Percentiles rank a stretch among this genome's conserved stretches.
phyloP scores from a whole-genome alignment of 2,888 invertebrate genomes.

The Lycophotia porphyrea region DNA sequence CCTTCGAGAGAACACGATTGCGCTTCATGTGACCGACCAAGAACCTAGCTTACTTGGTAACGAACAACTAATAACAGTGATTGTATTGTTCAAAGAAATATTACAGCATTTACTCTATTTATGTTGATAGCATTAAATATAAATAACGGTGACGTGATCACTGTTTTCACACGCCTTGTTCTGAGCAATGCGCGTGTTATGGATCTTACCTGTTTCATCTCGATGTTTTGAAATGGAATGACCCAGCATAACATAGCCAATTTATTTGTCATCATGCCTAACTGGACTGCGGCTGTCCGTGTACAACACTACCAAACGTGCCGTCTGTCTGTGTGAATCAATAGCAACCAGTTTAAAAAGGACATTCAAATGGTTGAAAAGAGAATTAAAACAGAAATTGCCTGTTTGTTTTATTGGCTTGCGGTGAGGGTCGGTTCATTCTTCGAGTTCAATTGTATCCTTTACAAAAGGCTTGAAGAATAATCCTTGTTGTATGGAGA shows the following conservation, averaged over 20 bases:
- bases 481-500: not conserved
- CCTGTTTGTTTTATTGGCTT: conserved; percentile 5
- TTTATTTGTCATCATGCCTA: conserved; percentile 54
- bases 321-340: conserved; percentile 32
- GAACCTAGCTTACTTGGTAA: conserved; percentile 21
- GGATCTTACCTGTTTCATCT: conserved; percentile 56
- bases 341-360: conserved; percentile 25
- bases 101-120: conserved; percentile 44
- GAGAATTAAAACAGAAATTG: conserved; percentile 23
- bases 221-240: conserved; percentile 50
- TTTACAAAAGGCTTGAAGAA: not conserved
- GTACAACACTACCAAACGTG: conserved; percentile 15
- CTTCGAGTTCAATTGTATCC: not conserved
- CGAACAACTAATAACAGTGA: conserved; percentile 39
- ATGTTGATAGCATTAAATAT: conserved; percentile 45
- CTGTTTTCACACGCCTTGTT: conserved; percentile 40
- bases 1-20: conserved; percentile 41
- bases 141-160: conserved; percentile 48
- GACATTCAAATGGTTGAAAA: conserved; percentile 26
- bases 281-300: conserved; percentile 22
- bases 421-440: not conserved
- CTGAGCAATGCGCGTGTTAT: conserved; percentile 42
- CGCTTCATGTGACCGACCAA: conserved; percentile 16
- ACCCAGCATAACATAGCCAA: conserved; percentile 42
- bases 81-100: conserved; percentile 53